Conservation (phyloP, 2,797 vertebrate genomes). For the Jordanella pulchra region DNA sequence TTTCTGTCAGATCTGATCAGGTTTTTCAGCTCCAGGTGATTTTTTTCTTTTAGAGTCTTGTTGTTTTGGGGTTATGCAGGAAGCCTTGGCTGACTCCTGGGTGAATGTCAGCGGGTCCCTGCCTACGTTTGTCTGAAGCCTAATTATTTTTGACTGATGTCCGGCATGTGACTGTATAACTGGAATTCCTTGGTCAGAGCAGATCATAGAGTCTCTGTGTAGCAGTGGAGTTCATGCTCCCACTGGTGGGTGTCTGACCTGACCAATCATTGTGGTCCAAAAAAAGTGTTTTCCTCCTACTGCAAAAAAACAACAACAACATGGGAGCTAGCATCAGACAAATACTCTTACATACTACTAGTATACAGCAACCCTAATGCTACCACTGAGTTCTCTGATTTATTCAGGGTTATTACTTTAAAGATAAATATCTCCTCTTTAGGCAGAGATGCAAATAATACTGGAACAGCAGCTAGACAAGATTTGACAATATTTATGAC, state of each 20-base stretch:
- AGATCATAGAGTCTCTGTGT: constrained; percentile 72
- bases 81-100: constrained; percentile 37
- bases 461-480: not conserved
- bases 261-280: constrained; percentile 54
- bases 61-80: constrained; percentile 32
- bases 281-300: constrained; percentile 9
- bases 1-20: not conserved
- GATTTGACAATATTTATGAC: not conserved
- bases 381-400: not conserved
- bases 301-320: constrained; percentile 26
- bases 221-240: constrained; percentile 45
- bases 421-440: too few species aligned
- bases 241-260: constrained; percentile 68
- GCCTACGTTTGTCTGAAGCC: constrained; percentile 40
- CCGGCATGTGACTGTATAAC: constrained; percentile 72
- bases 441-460: not conserved
- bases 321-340: constrained; percentile 35
- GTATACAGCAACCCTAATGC: not conserved
- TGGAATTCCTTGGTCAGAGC: constrained; percentile 68
- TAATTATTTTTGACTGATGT: constrained; percentile 72
- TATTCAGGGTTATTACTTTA: too few species aligned
- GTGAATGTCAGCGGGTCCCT: constrained; percentile 35
- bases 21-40: constrained; percentile 1
- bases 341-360: constrained; percentile 8
- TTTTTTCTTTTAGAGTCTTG: constrained; percentile 12